phyloP scores from a whole-genome alignment of 2,113 vertebrate species.

The Phyllostomus hastatus region DNA sequence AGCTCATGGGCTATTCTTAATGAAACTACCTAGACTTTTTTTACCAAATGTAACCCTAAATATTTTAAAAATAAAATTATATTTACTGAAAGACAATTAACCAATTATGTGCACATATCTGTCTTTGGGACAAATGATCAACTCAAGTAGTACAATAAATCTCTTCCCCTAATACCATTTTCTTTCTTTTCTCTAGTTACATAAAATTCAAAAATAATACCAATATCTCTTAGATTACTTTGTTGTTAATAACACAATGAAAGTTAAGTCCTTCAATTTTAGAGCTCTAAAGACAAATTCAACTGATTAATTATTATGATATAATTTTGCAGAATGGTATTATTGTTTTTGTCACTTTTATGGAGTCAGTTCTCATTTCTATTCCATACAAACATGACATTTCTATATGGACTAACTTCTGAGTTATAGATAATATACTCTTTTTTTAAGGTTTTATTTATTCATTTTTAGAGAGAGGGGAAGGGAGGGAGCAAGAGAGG shows the following conservation, averaged over 20 bases:
- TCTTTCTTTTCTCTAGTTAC: not conserved
- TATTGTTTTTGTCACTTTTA: not conserved
- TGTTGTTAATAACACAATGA: not conserved
- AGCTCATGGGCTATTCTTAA: not conserved
- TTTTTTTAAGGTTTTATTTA: not conserved
- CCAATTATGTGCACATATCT: not conserved
- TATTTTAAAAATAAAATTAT: not conserved
- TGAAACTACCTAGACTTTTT: not conserved
- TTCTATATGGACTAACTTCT: not conserved
- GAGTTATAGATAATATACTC: not conserved
- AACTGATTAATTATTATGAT: not conserved
- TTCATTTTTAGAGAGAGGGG: too few species aligned
- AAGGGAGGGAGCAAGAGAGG: too few species aligned
- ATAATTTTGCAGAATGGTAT: not conserved
- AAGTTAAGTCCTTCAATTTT: slow-evolving; percentile 3
- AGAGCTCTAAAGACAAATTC: slow-evolving; percentile 2
- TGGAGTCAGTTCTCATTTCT: not conserved
- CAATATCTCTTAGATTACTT: not conserved
- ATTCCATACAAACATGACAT: not conserved
- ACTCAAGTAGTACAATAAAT: slow-evolving; percentile 12
- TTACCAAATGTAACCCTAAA: not conserved
- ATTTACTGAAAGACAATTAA: not conserved
- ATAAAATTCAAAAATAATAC: not conserved
- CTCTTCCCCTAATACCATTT: not conserved
- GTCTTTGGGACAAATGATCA: not conserved